Percentiles rank a stretch among this genome's conserved stretches.
These are phyloP conservation scores for Vanessa tameamea DNA, from an alignment of 1,140 invertebrate species.

Conservation along the genomic window DNA sequence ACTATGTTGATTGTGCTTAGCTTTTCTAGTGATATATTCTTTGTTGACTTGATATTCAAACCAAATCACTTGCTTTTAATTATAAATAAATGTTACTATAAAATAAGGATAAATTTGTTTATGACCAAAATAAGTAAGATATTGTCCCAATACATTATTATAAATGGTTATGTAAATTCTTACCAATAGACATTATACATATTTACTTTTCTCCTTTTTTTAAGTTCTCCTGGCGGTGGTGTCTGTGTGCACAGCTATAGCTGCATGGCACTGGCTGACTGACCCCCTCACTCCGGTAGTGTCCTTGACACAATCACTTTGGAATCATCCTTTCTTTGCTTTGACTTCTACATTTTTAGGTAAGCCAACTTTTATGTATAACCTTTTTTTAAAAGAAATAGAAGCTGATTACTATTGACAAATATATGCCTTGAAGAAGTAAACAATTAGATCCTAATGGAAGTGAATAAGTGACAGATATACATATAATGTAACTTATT, in stretches of 20 bases:
- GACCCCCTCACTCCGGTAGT: constrained; percentile 94
- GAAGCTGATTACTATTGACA: not conserved
- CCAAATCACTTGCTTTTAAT: too few relatives aligned
- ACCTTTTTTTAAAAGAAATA: too few relatives aligned
- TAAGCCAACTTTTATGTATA: constrained; percentile 55
- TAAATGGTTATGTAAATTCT: not conserved
- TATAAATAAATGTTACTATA: too few relatives aligned
- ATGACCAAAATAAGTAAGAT: too few relatives aligned
- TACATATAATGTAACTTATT: too few relatives aligned
- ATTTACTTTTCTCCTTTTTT: constrained; percentile 58
- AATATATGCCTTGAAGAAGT: not conserved
- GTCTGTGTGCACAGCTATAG: constrained; percentile 93
- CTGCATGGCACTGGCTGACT: constrained; percentile 96
- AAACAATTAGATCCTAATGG: too few relatives aligned
- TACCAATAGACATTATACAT: not conserved
- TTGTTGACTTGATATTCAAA: too few relatives aligned
- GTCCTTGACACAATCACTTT: constrained; percentile 93
- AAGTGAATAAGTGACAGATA: too few relatives aligned
- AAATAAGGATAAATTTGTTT: too few relatives aligned
- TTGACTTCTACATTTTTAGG: constrained; percentile 91
- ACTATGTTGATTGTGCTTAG: too few relatives aligned
- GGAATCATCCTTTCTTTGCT: constrained; percentile 98
- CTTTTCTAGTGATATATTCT: too few relatives aligned
- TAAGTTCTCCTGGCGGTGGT: constrained; percentile 91
- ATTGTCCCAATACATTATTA: too few relatives aligned